Conservation (phyloP, 2,797 vertebrate species). For the Ispidina lecontei region DNA sequence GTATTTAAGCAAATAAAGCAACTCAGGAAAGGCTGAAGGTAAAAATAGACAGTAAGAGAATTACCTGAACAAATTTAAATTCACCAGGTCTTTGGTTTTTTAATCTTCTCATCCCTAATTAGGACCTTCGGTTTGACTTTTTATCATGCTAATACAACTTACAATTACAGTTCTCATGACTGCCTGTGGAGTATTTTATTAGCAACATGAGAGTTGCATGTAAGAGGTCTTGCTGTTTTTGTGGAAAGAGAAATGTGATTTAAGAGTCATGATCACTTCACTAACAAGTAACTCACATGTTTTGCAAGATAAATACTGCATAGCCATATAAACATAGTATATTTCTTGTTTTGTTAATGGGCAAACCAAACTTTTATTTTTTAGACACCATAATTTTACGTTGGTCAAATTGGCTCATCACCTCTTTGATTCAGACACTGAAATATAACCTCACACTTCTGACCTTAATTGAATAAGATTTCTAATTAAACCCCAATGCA, state of each 20-base stretch:
- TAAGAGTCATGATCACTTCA: slow-evolving; percentile 2
- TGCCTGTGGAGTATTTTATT: neutral
- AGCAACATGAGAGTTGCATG: slow-evolving; percentile 53
- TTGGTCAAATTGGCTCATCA: neutral
- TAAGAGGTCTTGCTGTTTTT: slow-evolving; percentile 5
- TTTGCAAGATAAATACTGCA: neutral
- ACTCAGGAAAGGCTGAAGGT: neutral
- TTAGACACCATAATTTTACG: neutral
- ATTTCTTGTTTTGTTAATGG: neutral
- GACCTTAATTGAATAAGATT: neutral
- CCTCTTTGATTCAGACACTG: neutral
- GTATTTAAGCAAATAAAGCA: neutral
- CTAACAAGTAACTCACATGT: neutral
- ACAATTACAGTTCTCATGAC: neutral
- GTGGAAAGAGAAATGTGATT: slow-evolving; percentile 1
- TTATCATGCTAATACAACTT: slow-evolving; percentile 37
- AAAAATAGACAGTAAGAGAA: neutral
- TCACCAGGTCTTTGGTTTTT: slow-evolving; percentile 58
- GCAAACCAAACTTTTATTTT: neutral
- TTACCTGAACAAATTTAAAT: neutral
- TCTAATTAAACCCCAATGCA: neutral
- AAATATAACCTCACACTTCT: neutral
- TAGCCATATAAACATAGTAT: neutral
- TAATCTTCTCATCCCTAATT: slow-evolving; percentile 68
- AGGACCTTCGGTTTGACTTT: slow-evolving; percentile 32